phyloP scores from a whole-genome alignment of 2,888 invertebrate genomes.

The Endomychus coccineus region DNA sequence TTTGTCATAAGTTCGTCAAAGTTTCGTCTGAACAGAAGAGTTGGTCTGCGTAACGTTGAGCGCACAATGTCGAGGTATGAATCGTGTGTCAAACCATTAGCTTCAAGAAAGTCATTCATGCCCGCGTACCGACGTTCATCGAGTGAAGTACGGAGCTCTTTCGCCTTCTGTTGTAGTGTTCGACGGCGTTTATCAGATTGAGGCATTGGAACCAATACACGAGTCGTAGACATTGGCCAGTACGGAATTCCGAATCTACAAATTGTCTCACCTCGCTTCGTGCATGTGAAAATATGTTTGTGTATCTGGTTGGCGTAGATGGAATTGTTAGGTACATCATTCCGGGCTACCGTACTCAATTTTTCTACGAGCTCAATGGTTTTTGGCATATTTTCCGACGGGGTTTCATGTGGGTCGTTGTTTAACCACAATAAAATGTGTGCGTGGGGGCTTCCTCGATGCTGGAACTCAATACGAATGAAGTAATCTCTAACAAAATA shows the following conservation, averaged over 20 bases:
- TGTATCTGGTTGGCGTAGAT: constrained; percentile 32
- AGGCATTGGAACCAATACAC: constrained; percentile 22
- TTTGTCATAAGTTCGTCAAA: constrained; percentile 39
- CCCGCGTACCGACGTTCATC: constrained; percentile 17
- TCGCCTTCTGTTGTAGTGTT: constrained; percentile 13
- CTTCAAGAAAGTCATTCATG: constrained; percentile 19
- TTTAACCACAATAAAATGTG: constrained; percentile 31
- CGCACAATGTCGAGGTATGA: constrained; percentile 26
- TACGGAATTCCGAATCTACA: constrained; percentile 32
- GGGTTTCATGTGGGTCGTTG: constrained; percentile 26
- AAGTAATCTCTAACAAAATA: constrained; percentile 31
- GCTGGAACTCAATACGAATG: constrained; percentile 33
- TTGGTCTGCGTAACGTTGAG: constrained; percentile 28
- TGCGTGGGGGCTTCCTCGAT: constrained; percentile 32
- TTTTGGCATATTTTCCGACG: constrained; percentile 16
- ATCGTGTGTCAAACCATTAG: constrained; percentile 24
- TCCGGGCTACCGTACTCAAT: constrained; percentile 29
- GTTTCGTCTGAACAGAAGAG: constrained; percentile 32
- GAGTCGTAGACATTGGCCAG: constrained; percentile 23
- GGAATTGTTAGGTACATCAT: constrained; percentile 24
- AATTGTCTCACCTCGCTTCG: constrained; percentile 24
- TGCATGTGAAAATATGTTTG: constrained; percentile 30
- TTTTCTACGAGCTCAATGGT: constrained; percentile 28
- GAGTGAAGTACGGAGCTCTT: constrained; percentile 13
- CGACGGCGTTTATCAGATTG: constrained; percentile 12